Conservation (phyloP, 2,113 vertebrate species). For the Psettodes erumei region DNA sequence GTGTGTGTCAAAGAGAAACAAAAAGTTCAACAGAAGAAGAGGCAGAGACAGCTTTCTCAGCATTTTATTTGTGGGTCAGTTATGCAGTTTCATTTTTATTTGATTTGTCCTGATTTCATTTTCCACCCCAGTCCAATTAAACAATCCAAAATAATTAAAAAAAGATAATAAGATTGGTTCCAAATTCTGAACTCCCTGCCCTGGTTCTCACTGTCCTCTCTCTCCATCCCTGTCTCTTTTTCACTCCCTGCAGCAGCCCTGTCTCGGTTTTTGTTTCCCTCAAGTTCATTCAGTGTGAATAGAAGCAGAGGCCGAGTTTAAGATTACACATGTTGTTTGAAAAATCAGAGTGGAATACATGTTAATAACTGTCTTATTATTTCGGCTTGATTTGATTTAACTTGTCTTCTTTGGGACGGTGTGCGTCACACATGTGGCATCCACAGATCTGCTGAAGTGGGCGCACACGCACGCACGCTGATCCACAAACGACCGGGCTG, state of each 20-base stretch:
- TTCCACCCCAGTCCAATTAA: conserved; percentile 55
- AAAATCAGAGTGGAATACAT: not conserved
- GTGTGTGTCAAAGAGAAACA: not conserved
- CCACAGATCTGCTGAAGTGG: conserved; percentile 36
- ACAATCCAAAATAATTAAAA: conserved; percentile 44
- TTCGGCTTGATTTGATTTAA: too few relatives aligned
- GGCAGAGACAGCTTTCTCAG: not conserved
- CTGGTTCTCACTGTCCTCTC: not conserved
- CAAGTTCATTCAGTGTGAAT: not conserved
- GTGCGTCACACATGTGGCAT: conserved; percentile 38
- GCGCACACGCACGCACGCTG: conserved; percentile 1
- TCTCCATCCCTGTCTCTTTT: not conserved
- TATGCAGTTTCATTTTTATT: conserved; percentile 44
- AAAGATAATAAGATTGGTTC: conserved; percentile 3
- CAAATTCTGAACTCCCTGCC: conserved; percentile 26
- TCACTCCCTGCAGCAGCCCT: not conserved
- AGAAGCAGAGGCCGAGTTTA: not conserved
- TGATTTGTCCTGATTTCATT: conserved; percentile 46
- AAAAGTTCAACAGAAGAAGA: not conserved
- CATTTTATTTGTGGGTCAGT: not conserved
- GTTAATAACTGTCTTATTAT: not conserved
- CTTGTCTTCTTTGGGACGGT: too few relatives aligned
- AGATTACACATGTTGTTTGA: not conserved
- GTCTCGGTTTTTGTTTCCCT: not conserved
- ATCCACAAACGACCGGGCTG: conserved; percentile 37